phyloP scores from a whole-genome alignment of 2,888 invertebrate genomes.

The Cotesia congregata region DNA sequence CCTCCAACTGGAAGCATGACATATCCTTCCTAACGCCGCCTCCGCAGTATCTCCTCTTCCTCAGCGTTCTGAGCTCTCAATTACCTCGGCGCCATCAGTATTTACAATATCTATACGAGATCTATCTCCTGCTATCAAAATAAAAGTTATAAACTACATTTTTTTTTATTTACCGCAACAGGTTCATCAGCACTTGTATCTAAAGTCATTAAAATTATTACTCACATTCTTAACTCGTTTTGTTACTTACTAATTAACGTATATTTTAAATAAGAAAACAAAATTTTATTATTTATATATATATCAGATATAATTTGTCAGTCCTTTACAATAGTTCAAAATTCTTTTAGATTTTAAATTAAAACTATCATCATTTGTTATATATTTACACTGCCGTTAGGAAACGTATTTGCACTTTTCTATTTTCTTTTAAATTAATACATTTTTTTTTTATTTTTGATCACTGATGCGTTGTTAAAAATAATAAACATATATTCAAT shows the following conservation, averaged over 20 bases:
- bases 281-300: slow-evolving; percentile 16
- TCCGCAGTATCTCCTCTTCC: slow-evolving; percentile 40
- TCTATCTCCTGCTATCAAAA: neutral
- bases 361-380: neutral
- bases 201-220: slow-evolving; percentile 15
- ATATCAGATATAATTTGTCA: slow-evolving; percentile 12
- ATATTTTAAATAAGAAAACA: slow-evolving; percentile 20
- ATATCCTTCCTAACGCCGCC: slow-evolving; percentile 61
- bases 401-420: slow-evolving; percentile 16
- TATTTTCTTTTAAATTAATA: slow-evolving; percentile 10
- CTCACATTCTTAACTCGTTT: slow-evolving; percentile 6
- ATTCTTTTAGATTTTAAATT: neutral
- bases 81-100: slow-evolving; percentile 17
- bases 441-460: neutral
- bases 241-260: neutral
- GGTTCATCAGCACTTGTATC: slow-evolving; percentile 33
- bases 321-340: neutral
- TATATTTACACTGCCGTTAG: slow-evolving; percentile 21
- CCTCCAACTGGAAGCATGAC: slow-evolving; percentile 67
- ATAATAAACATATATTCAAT: neutral
- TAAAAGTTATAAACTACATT: slow-evolving; percentile 10
- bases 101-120: slow-evolving; percentile 20
- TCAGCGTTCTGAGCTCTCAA: neutral
- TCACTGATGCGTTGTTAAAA: neutral
- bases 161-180: slow-evolving; percentile 35